phyloP scores from a whole-genome alignment of 2,888 invertebrate species.

The Gryllus longicercus region DNA sequence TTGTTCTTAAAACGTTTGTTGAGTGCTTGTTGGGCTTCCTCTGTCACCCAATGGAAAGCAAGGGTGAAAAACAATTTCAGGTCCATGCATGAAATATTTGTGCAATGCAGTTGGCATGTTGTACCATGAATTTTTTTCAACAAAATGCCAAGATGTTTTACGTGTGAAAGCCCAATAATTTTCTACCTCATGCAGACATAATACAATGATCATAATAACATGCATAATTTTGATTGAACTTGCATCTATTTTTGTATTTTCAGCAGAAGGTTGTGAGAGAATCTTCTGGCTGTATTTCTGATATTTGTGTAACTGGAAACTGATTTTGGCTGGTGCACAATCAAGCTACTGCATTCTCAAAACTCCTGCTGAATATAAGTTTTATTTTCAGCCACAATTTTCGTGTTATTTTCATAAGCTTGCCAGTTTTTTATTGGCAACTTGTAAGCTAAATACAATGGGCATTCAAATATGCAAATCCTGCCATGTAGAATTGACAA shows the following conservation, averaged over 20 bases:
- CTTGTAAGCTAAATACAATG: background rate
- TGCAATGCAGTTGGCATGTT: background rate
- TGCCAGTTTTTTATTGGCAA: background rate
- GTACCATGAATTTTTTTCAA: no score
- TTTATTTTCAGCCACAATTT: background rate
- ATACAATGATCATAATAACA: background rate
- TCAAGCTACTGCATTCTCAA: background rate
- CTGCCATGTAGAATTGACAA: background rate
- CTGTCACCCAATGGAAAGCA: no score
- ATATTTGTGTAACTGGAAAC: background rate
- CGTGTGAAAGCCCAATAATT: background rate
- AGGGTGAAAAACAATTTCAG: background rate
- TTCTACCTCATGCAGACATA: background rate
- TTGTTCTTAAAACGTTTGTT: no score
- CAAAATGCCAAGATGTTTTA: background rate
- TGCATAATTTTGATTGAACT: background rate
- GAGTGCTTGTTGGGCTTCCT: no score
- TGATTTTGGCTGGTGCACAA: background rate
- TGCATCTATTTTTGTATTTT: background rate
- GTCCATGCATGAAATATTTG: background rate
- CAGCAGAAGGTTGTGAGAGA: background rate
- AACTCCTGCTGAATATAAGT: no score
- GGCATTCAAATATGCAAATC: background rate
- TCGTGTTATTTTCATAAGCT: background rate
- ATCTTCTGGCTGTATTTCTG: background rate